Conservation (phyloP, 2,888 invertebrate species). For the Sesia apiformis region DNA sequence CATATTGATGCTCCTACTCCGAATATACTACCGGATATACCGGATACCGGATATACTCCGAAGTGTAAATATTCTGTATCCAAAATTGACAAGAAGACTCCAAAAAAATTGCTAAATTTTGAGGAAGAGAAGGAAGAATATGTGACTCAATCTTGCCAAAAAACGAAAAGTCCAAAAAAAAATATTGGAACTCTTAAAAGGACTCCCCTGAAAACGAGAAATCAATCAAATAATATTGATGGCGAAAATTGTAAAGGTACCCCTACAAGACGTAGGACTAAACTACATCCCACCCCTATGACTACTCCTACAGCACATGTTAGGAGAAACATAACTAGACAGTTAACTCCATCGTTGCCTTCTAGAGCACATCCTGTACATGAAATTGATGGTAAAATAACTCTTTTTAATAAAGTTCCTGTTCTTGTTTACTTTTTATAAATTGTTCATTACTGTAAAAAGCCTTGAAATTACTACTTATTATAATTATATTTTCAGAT, state of each 20-base stretch:
- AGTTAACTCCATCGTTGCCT: slow-evolving; percentile 50
- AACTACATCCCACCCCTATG: slow-evolving; percentile 10
- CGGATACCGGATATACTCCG: background rate
- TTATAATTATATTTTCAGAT: slow-evolving; percentile 31
- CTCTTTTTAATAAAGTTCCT: background rate
- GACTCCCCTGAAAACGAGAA: slow-evolving; percentile 23
- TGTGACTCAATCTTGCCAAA: slow-evolving; percentile 38
- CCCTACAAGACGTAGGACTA: background rate
- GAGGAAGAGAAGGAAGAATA: slow-evolving; percentile 31
- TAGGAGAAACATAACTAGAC: slow-evolving; percentile 42
- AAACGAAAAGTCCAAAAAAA: slow-evolving; percentile 26
- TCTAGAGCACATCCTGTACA: slow-evolving; percentile 49
- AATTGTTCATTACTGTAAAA: background rate
- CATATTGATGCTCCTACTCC: too few species aligned
- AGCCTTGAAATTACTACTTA: background rate
- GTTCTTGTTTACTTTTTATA: background rate
- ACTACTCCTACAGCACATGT: slow-evolving; percentile 9
- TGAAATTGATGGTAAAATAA: slow-evolving; percentile 43
- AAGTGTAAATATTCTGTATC: background rate
- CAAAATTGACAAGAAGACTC: slow-evolving; percentile 27
- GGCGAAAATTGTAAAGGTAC: background rate
- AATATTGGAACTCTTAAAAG: slow-evolving; percentile 44
- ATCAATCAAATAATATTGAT: background rate
- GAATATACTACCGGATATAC: too few species aligned
- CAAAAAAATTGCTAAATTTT: slow-evolving; percentile 47